Evolutionary conservation across 92 coral and sea anemone genomes (phyloP), one percentile per base, ranked within the genome.

Genomic region (Porites lobata): DNA sequence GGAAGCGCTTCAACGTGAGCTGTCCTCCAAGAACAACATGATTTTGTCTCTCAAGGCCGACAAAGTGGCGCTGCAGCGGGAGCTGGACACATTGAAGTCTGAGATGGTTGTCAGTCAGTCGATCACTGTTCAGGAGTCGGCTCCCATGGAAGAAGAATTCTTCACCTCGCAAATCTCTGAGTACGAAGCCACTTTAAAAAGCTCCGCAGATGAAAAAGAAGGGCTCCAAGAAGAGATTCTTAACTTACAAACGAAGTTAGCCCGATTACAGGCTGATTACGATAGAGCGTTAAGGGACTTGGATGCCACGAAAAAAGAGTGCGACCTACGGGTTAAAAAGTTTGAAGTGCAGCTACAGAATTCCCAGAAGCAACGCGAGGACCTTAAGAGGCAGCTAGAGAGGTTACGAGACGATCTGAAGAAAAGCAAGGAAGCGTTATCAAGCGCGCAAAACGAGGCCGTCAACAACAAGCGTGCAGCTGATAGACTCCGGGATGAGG

Each of bases 401-500:
- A 90, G 92, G 75, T 87, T 95, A 69, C 87, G 98, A 76, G 98
- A 94, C 57, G 98, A 97, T 61, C 92, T 98, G 77, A 98, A 91
- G 94, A 90, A 86, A 79, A 98, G 96, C 80, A 94, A 92, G 89
- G 96, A 95, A 65, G 88, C 86, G 32, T 91, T 95, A 62, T 84
- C 86, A 10, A 90, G 83, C 69, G 86, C 86, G 65, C 98, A 95
- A 56, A 68, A 83, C 72, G 96, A 95, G 43, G 98, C 98, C 10
- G 81, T 92, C 62, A 96, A 98, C 84, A 89, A 98, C 88, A 96
- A 98, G 93, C 94, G 96, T 87, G 95, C 81, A 57, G 99, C 96
- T n/a, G 98, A 98, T 83, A 90, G 94, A 72, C 94, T 98, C 70
- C 95, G 96, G 47, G 99, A 95, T 70, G 99, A 98, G 69, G 92